Evolutionary conservation across 2,888 invertebrate genomes (phyloP).

Genomic region (Amphimallon solstitiale): DNA sequence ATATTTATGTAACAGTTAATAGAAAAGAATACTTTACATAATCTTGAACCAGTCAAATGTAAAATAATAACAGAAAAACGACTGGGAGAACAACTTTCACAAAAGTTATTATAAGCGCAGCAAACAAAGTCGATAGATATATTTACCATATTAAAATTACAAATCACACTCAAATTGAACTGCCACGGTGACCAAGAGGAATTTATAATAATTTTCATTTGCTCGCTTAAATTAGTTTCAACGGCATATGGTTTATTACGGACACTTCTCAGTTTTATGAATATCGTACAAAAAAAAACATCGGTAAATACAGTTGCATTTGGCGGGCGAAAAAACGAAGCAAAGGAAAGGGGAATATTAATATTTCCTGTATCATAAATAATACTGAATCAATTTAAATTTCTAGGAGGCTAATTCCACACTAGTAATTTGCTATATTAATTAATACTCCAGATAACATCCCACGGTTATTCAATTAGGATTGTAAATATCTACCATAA

Average conservation of each 20-base stretch:
- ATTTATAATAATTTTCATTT: background rate
- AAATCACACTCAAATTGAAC: slow-evolving; percentile 9
- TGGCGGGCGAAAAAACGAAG: background rate
- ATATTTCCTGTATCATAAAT: slow-evolving; percentile 18
- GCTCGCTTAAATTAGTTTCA: background rate
- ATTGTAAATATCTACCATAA: background rate
- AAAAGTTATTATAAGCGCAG: background rate
- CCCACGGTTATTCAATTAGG: too few relatives aligned
- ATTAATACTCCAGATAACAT: background rate
- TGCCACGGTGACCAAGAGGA: background rate
- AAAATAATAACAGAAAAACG: background rate
- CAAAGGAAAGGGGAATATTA: background rate
- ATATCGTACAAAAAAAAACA: background rate
- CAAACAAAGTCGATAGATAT: background rate
- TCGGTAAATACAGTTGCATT: background rate
- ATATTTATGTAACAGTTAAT: too few relatives aligned
- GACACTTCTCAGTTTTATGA: background rate
- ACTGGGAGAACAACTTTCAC: slow-evolving; percentile 20
- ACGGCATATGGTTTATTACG: background rate
- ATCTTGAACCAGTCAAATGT: background rate
- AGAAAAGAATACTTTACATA: background rate
- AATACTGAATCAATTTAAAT: background rate
- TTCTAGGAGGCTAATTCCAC: background rate
- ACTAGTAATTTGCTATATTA: background rate
- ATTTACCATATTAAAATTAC: slow-evolving; percentile 1